Percentiles rank a stretch among this genome's conserved stretches.
phyloP scores from a whole-genome alignment of 1,140 invertebrate species.

The Megalopta genalis region DNA sequence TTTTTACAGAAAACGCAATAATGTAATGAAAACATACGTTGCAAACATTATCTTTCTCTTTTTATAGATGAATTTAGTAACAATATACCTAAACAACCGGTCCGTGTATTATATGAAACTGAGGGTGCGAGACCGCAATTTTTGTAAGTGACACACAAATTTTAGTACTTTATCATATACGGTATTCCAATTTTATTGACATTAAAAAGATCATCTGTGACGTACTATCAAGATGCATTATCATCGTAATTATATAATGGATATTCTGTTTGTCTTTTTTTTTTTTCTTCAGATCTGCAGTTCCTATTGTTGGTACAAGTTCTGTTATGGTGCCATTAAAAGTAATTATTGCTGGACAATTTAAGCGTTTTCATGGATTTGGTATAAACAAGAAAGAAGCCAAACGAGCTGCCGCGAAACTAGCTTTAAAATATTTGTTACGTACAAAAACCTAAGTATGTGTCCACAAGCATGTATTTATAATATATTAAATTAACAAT shows the following conservation, averaged over 20 bases:
- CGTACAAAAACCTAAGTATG: slow-evolving; percentile 37
- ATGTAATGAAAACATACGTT: background rate
- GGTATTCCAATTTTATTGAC: too few relatives aligned
- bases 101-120: slow-evolving; percentile 91
- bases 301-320: slow-evolving; percentile 67
- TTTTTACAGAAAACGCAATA: background rate
- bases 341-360: slow-evolving; percentile 81
- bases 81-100: slow-evolving; percentile 93
- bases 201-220: too few relatives aligned
- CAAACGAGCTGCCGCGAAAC: slow-evolving; percentile 87
- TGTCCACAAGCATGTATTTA: too few relatives aligned
- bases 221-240: too few relatives aligned
- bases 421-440: slow-evolving; percentile 82
- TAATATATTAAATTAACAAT: too few relatives aligned
- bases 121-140: slow-evolving; percentile 82
- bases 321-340: slow-evolving; percentile 83
- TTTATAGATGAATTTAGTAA: slow-evolving; percentile 86
- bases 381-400: slow-evolving; percentile 85
- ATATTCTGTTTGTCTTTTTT: too few relatives aligned
- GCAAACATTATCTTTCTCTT: background rate
- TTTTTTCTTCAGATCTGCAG: slow-evolving; percentile 71
- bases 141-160: slow-evolving; percentile 76
- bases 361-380: slow-evolving; percentile 84
- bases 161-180: background rate
- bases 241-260: too few relatives aligned